These are phyloP conservation scores for Opisthograptis luteolata DNA, from an alignment of 2,888 invertebrate species.

Conservation along the genomic window DNA sequence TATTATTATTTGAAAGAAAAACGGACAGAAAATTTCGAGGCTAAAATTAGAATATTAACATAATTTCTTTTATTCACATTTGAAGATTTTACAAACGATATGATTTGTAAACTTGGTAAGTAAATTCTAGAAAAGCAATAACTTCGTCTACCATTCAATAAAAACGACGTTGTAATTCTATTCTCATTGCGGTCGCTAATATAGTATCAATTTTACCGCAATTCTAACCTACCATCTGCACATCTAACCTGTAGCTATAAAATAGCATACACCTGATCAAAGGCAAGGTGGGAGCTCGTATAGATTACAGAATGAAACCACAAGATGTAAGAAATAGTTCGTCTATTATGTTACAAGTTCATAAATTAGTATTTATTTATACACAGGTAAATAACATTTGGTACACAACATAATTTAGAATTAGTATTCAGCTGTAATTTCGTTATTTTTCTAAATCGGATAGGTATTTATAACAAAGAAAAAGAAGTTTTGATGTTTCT, in stretches of 20 bases:
- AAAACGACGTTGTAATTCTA: background rate
- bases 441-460: background rate
- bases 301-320: conserved; percentile 14
- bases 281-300: background rate
- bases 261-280: background rate
- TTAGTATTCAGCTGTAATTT: background rate
- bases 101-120: too few species aligned
- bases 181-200: background rate
- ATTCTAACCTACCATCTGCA: background rate
- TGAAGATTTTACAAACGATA: too few species aligned
- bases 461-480: too few species aligned
- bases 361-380: conserved; percentile 4
- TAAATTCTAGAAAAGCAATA: too few species aligned
- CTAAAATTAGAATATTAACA: too few species aligned
- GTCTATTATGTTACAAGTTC: conserved; percentile 12
- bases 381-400: conserved; percentile 14
- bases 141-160: background rate
- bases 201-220: conserved; percentile 6
- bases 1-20: too few species aligned
- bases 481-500: too few species aligned
- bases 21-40: too few species aligned
- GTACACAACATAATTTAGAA: background rate
- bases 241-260: background rate
- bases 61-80: too few species aligned
- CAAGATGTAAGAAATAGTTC: conserved; percentile 5